These are phyloP conservation scores for Orchestes rusci DNA, from an alignment of 2,888 invertebrate species.

Conservation along the genomic window DNA sequence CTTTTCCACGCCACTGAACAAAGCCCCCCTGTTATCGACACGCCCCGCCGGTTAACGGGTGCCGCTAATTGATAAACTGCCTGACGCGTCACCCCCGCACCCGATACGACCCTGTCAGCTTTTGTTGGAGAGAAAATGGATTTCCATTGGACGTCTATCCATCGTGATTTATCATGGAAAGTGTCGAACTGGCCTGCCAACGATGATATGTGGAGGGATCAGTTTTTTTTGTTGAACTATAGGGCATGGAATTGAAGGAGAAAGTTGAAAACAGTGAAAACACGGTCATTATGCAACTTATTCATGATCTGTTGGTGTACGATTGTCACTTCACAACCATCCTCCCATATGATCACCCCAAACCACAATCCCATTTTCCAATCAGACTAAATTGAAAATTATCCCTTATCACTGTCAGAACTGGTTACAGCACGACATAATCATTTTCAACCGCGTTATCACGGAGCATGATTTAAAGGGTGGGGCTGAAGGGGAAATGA, in stretches of 20 bases:
- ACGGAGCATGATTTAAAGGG: slow-evolving; percentile 7
- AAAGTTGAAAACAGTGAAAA: too few species aligned
- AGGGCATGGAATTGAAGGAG: too few species aligned
- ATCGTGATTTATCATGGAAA: slow-evolving; percentile 23
- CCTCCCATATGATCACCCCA: neutral
- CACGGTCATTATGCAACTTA: too few species aligned
- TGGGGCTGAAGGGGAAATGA: slow-evolving; percentile 3
- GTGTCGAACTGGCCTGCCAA: slow-evolving; percentile 19
- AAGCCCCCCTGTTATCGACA: slow-evolving; percentile 30
- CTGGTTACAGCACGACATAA: slow-evolving; percentile 10
- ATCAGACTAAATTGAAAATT: slow-evolving; percentile 16
- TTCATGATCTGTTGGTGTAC: too few species aligned
- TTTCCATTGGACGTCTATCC: slow-evolving; percentile 26
- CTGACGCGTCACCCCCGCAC: slow-evolving; percentile 31
- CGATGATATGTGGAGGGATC: slow-evolving; percentile 18
- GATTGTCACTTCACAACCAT: too few species aligned
- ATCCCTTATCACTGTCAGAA: slow-evolving; percentile 8
- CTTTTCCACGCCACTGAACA: too few species aligned
- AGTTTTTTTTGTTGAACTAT: neutral
- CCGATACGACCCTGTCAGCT: slow-evolving; percentile 25
- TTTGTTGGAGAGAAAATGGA: slow-evolving; percentile 29
- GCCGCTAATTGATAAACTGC: slow-evolving; percentile 44
- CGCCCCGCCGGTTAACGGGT: slow-evolving; percentile 41
- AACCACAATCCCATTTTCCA: slow-evolving; percentile 12
- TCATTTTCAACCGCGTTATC: slow-evolving; percentile 11